phyloP scores from a whole-genome alignment of 2,113 vertebrate genomes.

The Syngnathoides biaculeatus region DNA sequence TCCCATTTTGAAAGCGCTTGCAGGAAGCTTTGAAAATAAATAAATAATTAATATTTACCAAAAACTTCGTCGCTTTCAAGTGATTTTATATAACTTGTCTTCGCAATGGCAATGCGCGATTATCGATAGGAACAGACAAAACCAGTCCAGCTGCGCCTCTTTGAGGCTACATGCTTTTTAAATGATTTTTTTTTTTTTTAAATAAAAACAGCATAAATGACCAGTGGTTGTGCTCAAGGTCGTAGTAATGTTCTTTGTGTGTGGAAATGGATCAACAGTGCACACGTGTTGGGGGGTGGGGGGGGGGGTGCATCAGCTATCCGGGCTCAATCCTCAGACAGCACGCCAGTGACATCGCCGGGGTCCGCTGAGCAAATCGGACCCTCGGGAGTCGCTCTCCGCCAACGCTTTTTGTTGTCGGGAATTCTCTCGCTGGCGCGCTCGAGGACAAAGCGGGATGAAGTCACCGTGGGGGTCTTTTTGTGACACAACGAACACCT shows the following conservation, averaged over 20 bases:
- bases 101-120: neutral
- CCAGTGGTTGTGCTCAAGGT: slow-evolving; percentile 10
- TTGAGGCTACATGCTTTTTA: neutral
- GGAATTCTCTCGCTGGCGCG: slow-evolving; percentile 35
- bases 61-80: neutral
- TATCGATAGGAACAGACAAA: neutral
- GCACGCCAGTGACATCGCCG: slow-evolving; percentile 32
- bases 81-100: neutral
- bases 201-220: neutral
- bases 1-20: too few species aligned
- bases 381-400: slow-evolving; percentile 54
- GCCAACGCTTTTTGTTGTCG: slow-evolving; percentile 47
- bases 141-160: neutral
- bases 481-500: slow-evolving; percentile 19
- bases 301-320: too few species aligned
- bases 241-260: neutral
- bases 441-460: slow-evolving; percentile 42
- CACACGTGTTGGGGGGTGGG: too few species aligned
- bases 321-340: slow-evolving; percentile 37
- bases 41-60: neutral
- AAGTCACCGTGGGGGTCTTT: slow-evolving; percentile 45
- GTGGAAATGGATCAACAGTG: slow-evolving; percentile 11
- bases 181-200: too few species aligned
- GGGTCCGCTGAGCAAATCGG: slow-evolving; percentile 62
- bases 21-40: too few species aligned